These are phyloP conservation scores for Polyergus mexicanus DNA, from an alignment of 1,140 invertebrate genomes.

Conservation along the genomic window DNA sequence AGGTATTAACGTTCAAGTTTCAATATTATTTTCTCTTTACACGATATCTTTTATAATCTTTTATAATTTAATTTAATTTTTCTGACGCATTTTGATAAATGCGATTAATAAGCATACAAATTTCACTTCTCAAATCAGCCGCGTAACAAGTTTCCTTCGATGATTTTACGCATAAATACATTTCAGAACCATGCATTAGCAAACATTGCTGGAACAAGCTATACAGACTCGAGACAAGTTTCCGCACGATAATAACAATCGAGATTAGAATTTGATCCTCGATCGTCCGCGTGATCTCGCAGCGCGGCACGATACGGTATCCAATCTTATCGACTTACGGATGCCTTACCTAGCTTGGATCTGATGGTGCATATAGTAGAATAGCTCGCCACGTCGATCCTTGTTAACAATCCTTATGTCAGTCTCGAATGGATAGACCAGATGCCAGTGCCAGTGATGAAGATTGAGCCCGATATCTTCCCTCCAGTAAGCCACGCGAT, in stretches of 20 bases:
- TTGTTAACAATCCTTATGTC: conserved; percentile 86
- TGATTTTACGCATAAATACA: conserved; percentile 16
- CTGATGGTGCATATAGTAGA: conserved; percentile 89
- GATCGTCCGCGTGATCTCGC: neutral
- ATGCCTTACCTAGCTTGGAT: conserved; percentile 86
- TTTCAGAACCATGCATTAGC: neutral
- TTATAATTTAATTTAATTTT: neutral
- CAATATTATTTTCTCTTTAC: neutral
- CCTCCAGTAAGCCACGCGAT: conserved; percentile 89
- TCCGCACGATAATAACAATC: conserved; percentile 38
- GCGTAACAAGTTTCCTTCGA: conserved; percentile 2
- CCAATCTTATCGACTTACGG: conserved; percentile 47
- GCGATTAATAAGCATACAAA: conserved; percentile 1
- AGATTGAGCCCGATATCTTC: conserved; percentile 89
- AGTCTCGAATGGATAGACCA: conserved; percentile 92
- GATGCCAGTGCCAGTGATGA: conserved; percentile 95
- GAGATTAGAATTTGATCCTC: conserved; percentile 29
- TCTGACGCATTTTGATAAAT: neutral
- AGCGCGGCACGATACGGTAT: neutral
- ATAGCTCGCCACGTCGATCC: conserved; percentile 88
- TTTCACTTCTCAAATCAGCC: conserved; percentile 10
- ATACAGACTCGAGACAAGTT: conserved; percentile 18
- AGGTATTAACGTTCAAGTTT: neutral
- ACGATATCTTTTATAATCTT: neutral
- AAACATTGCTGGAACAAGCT: conserved; percentile 45